These are phyloP conservation scores for Ibycter americanus DNA, from an alignment of 2,797 vertebrate species.

Conservation along the genomic window DNA sequence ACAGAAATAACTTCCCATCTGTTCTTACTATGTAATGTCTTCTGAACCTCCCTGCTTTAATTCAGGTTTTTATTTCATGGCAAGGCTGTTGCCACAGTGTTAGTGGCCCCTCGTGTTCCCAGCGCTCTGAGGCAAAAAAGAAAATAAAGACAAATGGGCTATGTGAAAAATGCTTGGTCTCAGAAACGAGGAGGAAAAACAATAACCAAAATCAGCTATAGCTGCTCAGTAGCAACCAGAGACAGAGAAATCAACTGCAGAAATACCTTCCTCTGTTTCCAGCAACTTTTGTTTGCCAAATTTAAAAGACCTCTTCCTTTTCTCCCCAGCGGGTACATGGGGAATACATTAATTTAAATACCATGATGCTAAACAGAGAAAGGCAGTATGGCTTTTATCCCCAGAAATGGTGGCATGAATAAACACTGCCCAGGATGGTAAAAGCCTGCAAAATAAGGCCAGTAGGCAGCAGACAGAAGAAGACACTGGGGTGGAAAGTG, in stretches of 20 bases:
- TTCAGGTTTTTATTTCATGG: background rate
- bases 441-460: background rate
- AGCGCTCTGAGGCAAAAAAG: background rate
- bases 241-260: background rate
- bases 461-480: background rate
- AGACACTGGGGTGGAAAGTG: background rate
- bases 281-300: background rate
- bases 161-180: background rate
- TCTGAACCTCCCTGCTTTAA: background rate
- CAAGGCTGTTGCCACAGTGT: background rate
- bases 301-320: background rate
- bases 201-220: background rate
- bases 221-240: background rate
- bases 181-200: background rate
- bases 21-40: background rate
- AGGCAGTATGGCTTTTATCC: background rate
- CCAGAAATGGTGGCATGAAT: background rate
- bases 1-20: constrained; percentile 6
- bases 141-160: constrained; percentile 2
- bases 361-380: background rate
- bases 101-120: background rate
- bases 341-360: background rate
- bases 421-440: background rate
- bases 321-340: background rate
- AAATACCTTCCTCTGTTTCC: background rate